Conservation (phyloP, 2,113 vertebrate genomes). For the Nematolebias whitei region DNA sequence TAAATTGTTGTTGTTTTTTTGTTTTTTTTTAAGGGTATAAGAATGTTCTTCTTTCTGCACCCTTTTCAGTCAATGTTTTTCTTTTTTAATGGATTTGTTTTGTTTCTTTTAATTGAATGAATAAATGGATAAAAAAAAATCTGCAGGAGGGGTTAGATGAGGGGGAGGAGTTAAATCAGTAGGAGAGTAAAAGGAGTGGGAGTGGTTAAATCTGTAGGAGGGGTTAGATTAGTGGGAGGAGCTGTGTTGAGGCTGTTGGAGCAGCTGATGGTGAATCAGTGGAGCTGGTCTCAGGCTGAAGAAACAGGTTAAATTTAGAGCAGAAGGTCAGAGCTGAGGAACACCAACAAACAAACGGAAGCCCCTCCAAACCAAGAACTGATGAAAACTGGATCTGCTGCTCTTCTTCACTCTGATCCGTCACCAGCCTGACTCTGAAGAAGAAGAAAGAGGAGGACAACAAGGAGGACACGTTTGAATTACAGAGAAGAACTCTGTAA, state of each 20-base stretch:
- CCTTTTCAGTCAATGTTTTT: no score
- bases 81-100: no score
- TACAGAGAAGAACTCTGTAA: not conserved
- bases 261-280: slow-evolving; percentile 84
- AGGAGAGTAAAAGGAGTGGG: not conserved
- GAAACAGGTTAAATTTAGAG: slow-evolving; percentile 92
- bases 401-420: not conserved
- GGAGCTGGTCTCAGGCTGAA: slow-evolving; percentile 91
- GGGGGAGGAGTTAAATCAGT: not conserved
- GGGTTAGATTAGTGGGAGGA: not conserved
- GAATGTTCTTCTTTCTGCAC: no score
- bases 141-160: no score
- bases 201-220: not conserved
- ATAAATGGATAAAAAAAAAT: no score
- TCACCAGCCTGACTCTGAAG: not conserved
- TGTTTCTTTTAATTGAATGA: no score
- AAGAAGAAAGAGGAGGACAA: not conserved
- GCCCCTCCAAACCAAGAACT: slow-evolving; percentile 46
- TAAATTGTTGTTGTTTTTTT: no score
- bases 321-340: slow-evolving; percentile 76
- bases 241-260: slow-evolving; percentile 58
- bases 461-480: not conserved
- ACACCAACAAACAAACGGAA: no score
- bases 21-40: no score
- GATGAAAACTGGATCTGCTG: slow-evolving; percentile 4